Conservation (phyloP, 2,888 invertebrate species). For the Drosophila mimetica region DNA sequence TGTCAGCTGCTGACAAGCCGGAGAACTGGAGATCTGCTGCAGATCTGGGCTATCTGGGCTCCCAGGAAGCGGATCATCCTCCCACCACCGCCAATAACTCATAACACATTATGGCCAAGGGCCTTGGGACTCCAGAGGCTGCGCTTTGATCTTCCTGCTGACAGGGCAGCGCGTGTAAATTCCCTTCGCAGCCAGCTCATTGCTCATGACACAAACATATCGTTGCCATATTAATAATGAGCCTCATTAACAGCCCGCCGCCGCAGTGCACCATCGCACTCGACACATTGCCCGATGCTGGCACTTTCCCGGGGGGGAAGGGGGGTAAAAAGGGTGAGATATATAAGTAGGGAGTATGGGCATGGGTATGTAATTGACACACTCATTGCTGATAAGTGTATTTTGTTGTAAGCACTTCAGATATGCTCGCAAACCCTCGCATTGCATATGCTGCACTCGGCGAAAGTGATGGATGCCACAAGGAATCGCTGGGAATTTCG, state of each 20-base stretch:
- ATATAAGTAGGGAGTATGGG: neutral
- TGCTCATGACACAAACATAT: conserved; percentile 78
- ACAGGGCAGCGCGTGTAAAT: conserved; percentile 66
- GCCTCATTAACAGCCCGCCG: conserved; percentile 77
- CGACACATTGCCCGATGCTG: conserved; percentile 65
- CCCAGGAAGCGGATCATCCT: conserved; percentile 67
- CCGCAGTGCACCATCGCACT: conserved; percentile 58
- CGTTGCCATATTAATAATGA: conserved; percentile 82
- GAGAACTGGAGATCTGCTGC: conserved; percentile 31
- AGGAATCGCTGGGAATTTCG: neutral
- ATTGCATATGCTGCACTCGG: conserved; percentile 8
- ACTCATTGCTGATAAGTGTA: conserved; percentile 74
- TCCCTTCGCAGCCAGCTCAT: conserved; percentile 58
- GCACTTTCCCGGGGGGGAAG: conserved; percentile 43
- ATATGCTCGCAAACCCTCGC: conserved; percentile 32
- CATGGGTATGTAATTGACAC: conserved; percentile 71
- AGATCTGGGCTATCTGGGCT: conserved; percentile 38
- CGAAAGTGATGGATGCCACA: conserved; percentile 36
- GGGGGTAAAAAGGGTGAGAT: conserved; percentile 3
- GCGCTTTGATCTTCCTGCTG: conserved; percentile 80
- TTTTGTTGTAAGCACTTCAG: conserved; percentile 74
- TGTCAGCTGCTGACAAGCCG: conserved; percentile 82
- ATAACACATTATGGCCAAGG: conserved; percentile 71
- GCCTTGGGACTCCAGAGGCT: conserved; percentile 24
- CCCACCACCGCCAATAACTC: conserved; percentile 64